Evolutionary conservation across 2,797 vertebrate genomes (phyloP).

Genomic region (Gouania willdenowi): DNA sequence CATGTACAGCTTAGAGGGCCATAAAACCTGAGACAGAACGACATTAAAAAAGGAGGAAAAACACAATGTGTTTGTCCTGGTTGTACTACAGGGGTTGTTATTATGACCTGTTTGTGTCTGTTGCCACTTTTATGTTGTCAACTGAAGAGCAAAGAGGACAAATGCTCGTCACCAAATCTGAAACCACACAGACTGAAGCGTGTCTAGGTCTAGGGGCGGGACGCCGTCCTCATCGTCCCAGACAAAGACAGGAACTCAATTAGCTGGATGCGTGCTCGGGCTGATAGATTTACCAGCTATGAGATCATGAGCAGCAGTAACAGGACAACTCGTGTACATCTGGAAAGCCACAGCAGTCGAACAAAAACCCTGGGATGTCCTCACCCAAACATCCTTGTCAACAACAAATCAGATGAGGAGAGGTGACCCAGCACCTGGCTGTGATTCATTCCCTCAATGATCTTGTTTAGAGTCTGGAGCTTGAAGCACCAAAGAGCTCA

Average conservation of each 20-base stretch:
- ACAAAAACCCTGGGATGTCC: constrained; percentile 24
- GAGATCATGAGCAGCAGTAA: constrained; percentile 68
- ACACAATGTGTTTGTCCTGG: neutral
- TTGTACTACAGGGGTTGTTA: neutral
- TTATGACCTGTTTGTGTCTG: too few relatives aligned
- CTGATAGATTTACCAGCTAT: constrained; percentile 77
- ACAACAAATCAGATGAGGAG: constrained; percentile 1
- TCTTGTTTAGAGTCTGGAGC: constrained; percentile 11
- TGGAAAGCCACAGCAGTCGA: constrained; percentile 5
- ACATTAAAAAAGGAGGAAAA: constrained; percentile 6
- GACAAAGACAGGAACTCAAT: constrained; percentile 80
- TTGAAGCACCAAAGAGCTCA: constrained; percentile 22
- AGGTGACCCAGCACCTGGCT: neutral
- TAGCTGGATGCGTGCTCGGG: constrained; percentile 64
- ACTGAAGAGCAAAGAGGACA: constrained; percentile 42
- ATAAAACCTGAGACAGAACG: constrained; percentile 10
- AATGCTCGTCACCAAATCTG: constrained; percentile 31
- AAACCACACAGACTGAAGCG: constrained; percentile 22
- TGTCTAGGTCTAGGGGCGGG: constrained; percentile 25
- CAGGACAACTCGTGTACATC: constrained; percentile 26
- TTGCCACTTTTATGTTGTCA: constrained; percentile 17
- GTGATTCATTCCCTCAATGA: constrained; percentile 22
- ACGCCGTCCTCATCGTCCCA: constrained; percentile 63
- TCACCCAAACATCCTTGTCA: constrained; percentile 18
- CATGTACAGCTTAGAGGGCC: constrained; percentile 18